Percentiles rank a stretch among this genome's conserved stretches.
Evolutionary conservation across 2,113 vertebrate genomes (phyloP).

Genomic region (Podocnemis expansa): DNA sequence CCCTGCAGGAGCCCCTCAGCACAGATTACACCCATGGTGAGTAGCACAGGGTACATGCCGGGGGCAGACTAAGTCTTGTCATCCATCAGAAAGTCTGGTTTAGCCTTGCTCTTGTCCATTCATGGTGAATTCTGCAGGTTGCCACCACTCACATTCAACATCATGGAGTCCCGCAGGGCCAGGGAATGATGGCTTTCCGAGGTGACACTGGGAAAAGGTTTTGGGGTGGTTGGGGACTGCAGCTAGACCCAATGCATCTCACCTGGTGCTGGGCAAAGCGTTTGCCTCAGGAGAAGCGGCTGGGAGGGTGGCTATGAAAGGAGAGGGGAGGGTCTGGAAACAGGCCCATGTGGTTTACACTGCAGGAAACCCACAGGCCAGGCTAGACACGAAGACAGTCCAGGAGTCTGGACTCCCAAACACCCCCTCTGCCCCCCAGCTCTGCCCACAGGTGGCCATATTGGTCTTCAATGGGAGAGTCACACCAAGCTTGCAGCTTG

Average conservation of each 20-base stretch:
- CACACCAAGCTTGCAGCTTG: background rate
- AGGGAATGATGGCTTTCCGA: background rate
- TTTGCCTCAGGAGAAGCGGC: background rate
- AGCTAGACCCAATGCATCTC: background rate
- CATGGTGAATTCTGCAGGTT: rapidly evolving
- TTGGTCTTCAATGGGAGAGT: too few relatives aligned
- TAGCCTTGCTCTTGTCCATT: background rate
- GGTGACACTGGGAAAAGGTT: background rate
- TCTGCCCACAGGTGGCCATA: too few relatives aligned
- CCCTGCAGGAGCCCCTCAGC: slow-evolving; percentile 18
- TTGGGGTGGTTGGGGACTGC: background rate
- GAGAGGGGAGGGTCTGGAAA: background rate
- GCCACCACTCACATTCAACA: background rate
- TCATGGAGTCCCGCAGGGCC: background rate
- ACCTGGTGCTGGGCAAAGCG: background rate
- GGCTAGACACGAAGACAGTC: too few relatives aligned
- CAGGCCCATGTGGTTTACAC: background rate
- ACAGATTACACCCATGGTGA: slow-evolving; percentile 64
- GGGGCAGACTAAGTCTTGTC: background rate
- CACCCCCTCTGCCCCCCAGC: too few relatives aligned
- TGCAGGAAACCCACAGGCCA: too few relatives aligned
- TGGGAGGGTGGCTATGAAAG: background rate
- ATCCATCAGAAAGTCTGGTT: too few relatives aligned
- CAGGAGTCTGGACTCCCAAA: too few relatives aligned
- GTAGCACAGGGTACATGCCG: background rate